A percentile compares a stretch with the other conserved stretches of the same genome.
phyloP scores from a whole-genome alignment of 2,113 vertebrate genomes.

The Festucalex cinctus region DNA sequence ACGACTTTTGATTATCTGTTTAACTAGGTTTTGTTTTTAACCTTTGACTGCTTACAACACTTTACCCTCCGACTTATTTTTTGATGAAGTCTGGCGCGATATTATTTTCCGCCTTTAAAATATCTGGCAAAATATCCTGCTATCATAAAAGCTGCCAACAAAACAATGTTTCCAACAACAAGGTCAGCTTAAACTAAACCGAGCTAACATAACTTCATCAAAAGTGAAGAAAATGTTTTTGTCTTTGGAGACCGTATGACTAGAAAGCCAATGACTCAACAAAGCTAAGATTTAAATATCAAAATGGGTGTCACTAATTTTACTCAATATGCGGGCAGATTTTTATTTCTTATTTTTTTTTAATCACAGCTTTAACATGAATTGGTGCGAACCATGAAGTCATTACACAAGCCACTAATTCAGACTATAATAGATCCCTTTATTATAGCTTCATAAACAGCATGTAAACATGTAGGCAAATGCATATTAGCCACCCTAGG shows the following conservation, averaged over 20 bases:
- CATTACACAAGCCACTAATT: conserved; percentile 29
- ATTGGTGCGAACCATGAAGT: conserved; percentile 8
- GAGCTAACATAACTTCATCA: background rate
- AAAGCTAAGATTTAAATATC: background rate
- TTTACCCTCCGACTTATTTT: background rate
- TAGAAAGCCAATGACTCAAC: background rate
- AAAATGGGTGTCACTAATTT: background rate
- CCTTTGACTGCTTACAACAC: background rate
- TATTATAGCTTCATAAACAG: conserved; percentile 38
- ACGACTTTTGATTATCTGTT: background rate
- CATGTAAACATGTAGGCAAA: conserved; percentile 28
- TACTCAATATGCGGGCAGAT: background rate
- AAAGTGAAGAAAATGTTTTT: background rate
- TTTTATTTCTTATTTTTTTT: too few relatives aligned
- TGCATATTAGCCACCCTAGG: conserved; percentile 5
- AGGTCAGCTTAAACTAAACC: background rate
- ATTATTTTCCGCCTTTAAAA: background rate
- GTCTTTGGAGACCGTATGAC: background rate
- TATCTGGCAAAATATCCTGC: background rate
- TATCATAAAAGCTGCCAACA: background rate
- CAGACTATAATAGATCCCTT: conserved; percentile 12
- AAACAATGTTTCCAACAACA: background rate
- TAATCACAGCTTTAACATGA: background rate
- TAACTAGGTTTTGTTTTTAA: background rate
- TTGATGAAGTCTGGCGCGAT: background rate